phyloP scores from a whole-genome alignment of 2,797 vertebrate genomes.

The Enteromius thamalakanensis region DNA sequence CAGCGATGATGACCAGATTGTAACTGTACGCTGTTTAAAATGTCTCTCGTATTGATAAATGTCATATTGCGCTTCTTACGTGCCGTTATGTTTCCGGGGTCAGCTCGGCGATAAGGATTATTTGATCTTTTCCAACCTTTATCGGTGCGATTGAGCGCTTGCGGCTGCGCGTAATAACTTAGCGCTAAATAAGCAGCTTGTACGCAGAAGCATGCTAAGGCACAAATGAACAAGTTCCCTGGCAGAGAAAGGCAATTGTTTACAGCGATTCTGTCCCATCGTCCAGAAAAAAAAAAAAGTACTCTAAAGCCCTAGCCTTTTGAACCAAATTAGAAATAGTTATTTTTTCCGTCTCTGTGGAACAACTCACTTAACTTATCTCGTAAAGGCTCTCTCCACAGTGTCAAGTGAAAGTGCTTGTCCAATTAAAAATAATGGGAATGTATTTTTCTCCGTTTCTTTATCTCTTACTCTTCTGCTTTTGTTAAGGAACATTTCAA shows the following conservation, averaged over 20 bases:
- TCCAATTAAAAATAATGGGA: constrained; percentile 81
- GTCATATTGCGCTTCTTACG: constrained; percentile 71
- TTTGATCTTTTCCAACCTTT: constrained; percentile 64
- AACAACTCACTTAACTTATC: constrained; percentile 78
- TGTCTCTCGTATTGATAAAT: constrained; percentile 72
- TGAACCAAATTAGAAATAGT: constrained; percentile 68
- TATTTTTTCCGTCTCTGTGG: constrained; percentile 73
- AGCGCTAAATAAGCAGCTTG: constrained; percentile 51
- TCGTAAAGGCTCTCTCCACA: constrained; percentile 73
- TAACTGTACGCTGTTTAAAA: constrained; percentile 73
- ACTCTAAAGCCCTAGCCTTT: constrained; percentile 66
- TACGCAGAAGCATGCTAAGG: constrained; percentile 61
- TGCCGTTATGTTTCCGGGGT: constrained; percentile 63
- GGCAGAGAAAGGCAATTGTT: constrained; percentile 65
- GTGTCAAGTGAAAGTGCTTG: constrained; percentile 79
- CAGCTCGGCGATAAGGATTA: constrained; percentile 58
- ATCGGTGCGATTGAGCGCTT: constrained; percentile 49
- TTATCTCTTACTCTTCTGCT: constrained; percentile 69
- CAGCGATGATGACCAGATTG: constrained; percentile 72
- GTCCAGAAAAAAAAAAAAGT: constrained; percentile 65
- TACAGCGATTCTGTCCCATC: constrained; percentile 63
- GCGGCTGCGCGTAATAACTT: constrained; percentile 56
- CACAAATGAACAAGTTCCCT: constrained; percentile 57
- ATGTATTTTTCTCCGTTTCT: constrained; percentile 74
- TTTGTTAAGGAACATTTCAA: constrained; percentile 79